Evolutionary conservation across 2,113 vertebrate genomes (phyloP).

Genomic region (Oncorhynchus kisutch): DNA sequence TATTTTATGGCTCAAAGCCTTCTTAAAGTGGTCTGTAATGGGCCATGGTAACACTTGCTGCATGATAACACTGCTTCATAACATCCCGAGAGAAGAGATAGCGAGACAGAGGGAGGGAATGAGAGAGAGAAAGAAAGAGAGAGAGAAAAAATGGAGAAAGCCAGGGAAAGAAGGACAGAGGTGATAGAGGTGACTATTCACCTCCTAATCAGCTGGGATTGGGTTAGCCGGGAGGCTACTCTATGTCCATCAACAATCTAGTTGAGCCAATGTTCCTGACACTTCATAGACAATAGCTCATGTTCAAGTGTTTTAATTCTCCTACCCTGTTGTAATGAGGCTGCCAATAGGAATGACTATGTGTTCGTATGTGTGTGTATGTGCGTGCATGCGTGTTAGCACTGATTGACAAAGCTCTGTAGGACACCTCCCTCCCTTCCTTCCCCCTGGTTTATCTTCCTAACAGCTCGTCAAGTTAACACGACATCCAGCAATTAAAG

Average conservation of each 20-base stretch:
- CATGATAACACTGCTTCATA: not conserved
- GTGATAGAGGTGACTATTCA: not conserved
- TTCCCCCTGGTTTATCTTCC: conserved; percentile 12
- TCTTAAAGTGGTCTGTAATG: conserved; percentile 16
- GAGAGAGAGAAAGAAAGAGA: not conserved
- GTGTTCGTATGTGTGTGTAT: not conserved
- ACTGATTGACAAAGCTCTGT: not conserved
- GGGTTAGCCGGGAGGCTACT: not conserved
- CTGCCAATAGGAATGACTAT: not conserved
- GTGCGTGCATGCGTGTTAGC: not conserved
- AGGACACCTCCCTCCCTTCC: not conserved
- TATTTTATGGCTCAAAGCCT: conserved; percentile 24
- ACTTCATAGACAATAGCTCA: not conserved
- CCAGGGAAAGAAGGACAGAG: not conserved
- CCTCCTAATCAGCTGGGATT: not conserved
- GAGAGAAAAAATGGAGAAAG: not conserved
- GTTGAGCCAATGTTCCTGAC: not conserved
- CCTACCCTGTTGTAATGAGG: not conserved
- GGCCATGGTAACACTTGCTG: conserved; percentile 1
- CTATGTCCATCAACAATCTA: not conserved
- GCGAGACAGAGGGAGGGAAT: not conserved
- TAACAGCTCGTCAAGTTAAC: conserved; percentile 26
- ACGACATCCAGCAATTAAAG: conserved; percentile 44
- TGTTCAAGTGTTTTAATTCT: not conserved
- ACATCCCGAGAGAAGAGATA: not conserved